Evolutionary conservation across 2,113 vertebrate genomes (phyloP), one percentile per base, ranked within the genome.

Genomic region (Ceuthmochares aereus): DNA sequence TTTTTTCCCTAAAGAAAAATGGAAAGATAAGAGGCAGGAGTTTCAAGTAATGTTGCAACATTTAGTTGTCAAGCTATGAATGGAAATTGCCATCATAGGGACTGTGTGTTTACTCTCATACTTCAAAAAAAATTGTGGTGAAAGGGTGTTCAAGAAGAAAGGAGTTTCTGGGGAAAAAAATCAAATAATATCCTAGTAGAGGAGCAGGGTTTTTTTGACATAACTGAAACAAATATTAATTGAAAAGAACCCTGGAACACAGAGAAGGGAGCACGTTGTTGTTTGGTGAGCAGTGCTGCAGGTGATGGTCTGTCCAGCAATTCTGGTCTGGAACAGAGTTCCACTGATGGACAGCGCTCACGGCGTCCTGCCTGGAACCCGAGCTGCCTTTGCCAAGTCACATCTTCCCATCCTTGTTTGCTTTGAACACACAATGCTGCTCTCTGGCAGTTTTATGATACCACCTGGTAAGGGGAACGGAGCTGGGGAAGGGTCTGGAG

Each of bases 1-100:
- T 87, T 95, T 97, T 97, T 88, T 95, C 95, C 93, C 89, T 68
- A 86, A 97, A 96, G 93, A 98, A 95, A 97, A 95, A 92, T 32
- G 85, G 89, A 93, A 89, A 95, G 92, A 70, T 92, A 87, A 93
- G 90, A 97, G 93, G 87, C 94, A 96, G 90, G 89, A 95, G 87
- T 95, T 97, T 92, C 89, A 94, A 95, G 83, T 94, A 97, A 96
- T 96, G 92, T 90, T 10, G 66, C 69, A 93, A 94, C 88, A 92
- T 95, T 95, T 89, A 96, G 94, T 96, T 96, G 97, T 96, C 95
- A 97, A 95, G 93, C 73, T 88, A 37, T 36, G 96, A 96, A 62
- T 93, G 74, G 82, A 92, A 95, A 96, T 97, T 95, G 95, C 92
- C 93, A 74, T 97, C 54, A 9, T 62, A 95, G 93, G 77, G 64